These are phyloP conservation scores for Hydrozoanthus gracilis DNA, from an alignment of 92 coral and sea anemone species.

Conservation along the genomic window DNA sequence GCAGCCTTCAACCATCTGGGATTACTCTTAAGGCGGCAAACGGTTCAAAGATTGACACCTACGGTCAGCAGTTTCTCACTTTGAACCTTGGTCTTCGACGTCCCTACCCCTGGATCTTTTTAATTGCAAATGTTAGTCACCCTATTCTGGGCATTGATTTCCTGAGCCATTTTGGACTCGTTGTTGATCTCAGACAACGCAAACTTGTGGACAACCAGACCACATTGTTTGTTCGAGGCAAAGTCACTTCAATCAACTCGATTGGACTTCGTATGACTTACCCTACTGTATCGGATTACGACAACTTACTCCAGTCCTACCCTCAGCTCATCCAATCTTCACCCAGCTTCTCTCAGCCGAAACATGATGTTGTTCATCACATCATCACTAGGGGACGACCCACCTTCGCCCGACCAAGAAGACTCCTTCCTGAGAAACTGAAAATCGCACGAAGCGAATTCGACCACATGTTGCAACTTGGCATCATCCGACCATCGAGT, in stretches of 20 bases:
- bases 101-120: not conserved
- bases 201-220: constrained; percentile 17
- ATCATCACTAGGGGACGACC: constrained; percentile 35
- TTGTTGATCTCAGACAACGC: constrained; percentile 4
- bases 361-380: not conserved
- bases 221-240: not conserved
- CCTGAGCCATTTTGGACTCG: not conserved
- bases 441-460: constrained; percentile 43
- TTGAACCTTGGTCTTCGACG: too few relatives aligned
- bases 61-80: not conserved
- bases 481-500: constrained; percentile 42
- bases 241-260: not conserved
- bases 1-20: not conserved
- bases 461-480: constrained; percentile 36
- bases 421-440: constrained; percentile 35
- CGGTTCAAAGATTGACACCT: not conserved
- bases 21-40: constrained; percentile 9
- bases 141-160: constrained; percentile 5
- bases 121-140: not conserved
- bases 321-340: too few relatives aligned
- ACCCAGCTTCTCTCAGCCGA: not conserved
- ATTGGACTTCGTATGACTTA: constrained; percentile 33
- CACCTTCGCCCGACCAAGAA: constrained; percentile 20
- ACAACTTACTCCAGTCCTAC: too few relatives aligned
- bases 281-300: too few relatives aligned